Conservation (phyloP, 1,140 invertebrate genomes). For the Theocolax elegans region DNA sequence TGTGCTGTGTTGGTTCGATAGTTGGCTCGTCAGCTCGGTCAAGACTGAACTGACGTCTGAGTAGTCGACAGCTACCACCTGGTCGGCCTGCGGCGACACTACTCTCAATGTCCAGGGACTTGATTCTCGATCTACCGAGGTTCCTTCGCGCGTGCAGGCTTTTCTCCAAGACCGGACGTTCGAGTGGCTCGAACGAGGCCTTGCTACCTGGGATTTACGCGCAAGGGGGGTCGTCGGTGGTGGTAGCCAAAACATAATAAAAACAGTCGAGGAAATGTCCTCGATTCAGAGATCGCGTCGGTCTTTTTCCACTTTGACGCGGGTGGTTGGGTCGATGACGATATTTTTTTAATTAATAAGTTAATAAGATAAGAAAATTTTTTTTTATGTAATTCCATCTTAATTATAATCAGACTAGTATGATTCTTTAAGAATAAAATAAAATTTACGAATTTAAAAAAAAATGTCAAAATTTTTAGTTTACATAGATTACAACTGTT, state of each 20-base stretch:
- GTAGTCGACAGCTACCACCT: slow-evolving; percentile 65
- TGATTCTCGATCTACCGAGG: slow-evolving; percentile 28
- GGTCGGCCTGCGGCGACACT: slow-evolving; percentile 44
- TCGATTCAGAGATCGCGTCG: background rate
- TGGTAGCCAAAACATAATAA: too few relatives aligned
- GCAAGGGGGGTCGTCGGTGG: too few relatives aligned
- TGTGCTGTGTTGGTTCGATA: slow-evolving; percentile 20
- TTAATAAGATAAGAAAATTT: too few relatives aligned
- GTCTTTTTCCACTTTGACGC: background rate
- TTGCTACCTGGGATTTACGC: background rate
- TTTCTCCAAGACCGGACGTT: background rate
- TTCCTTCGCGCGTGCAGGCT: slow-evolving; percentile 17
- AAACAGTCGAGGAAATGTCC: background rate
- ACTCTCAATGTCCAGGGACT: slow-evolving; percentile 37
- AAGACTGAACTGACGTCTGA: slow-evolving; percentile 77
- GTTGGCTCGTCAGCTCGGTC: slow-evolving; percentile 72
- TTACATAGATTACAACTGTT: too few relatives aligned
- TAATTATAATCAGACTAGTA: too few relatives aligned
- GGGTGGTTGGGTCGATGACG: too few relatives aligned
- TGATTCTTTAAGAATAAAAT: too few relatives aligned
- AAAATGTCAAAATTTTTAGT: too few relatives aligned
- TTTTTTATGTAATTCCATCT: too few relatives aligned
- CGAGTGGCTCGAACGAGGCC: slow-evolving; percentile 13
- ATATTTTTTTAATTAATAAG: too few relatives aligned
- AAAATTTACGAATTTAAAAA: too few relatives aligned